Percentiles rank a stretch among this genome's conserved stretches.
Conservation (phyloP, 2,113 vertebrate species). For the Dipodomys spectabilis region DNA sequence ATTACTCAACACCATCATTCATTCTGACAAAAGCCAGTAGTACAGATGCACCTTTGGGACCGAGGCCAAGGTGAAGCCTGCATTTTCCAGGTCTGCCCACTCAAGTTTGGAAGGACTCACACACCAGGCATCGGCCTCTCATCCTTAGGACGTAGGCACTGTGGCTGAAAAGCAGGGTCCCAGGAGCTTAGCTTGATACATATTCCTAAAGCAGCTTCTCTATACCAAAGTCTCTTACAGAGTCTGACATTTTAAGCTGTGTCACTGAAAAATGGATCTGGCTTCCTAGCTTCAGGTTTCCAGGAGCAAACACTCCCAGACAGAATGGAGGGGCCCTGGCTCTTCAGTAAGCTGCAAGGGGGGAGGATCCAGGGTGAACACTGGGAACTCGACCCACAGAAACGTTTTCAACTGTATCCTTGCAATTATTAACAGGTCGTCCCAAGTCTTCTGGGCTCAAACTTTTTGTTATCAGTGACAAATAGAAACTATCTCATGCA, state of each 20-base stretch:
- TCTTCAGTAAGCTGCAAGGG: neutral
- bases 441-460: neutral
- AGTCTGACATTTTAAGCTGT: neutral
- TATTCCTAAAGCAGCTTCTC: neutral
- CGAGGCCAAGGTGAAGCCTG: conserved; percentile 15
- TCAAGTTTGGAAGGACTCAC: neutral
- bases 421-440: neutral
- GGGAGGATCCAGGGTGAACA: neutral
- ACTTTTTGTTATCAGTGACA: conserved; percentile 38
- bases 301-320: neutral
- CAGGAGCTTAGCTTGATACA: neutral
- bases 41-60: conserved; percentile 58
- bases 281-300: conserved; percentile 42
- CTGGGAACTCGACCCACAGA: neutral
- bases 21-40: conserved; percentile 47
- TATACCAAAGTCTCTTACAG: neutral
- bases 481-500: conserved; percentile 51
- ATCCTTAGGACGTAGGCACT: neutral
- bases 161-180: neutral
- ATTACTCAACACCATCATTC: neutral
- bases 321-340: neutral
- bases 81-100: conserved; percentile 16
- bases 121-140: neutral
- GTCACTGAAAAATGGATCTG: neutral
- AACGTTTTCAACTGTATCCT: neutral